Evolutionary conservation across 2,113 vertebrate species (phyloP).

Genomic region (Calonectris borealis): DNA sequence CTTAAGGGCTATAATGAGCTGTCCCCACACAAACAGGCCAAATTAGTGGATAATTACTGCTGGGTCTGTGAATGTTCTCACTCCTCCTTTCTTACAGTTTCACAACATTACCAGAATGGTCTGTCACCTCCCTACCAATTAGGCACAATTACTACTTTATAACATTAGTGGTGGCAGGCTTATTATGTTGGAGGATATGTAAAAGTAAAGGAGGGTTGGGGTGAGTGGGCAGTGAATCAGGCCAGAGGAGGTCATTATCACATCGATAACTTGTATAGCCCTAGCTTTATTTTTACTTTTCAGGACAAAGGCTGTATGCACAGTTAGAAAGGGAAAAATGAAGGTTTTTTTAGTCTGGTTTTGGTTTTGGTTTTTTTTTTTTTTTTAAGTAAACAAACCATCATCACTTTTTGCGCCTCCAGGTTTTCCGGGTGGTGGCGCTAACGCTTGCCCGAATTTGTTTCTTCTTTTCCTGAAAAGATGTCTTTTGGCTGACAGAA

Average conservation of each 20-base stretch:
- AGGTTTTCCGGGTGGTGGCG: constrained; percentile 37
- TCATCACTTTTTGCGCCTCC: neutral
- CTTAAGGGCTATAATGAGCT: constrained; percentile 97
- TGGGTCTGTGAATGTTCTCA: constrained; percentile 86
- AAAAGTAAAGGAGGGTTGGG: constrained; percentile 74
- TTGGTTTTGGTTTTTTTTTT: neutral
- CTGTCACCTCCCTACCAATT: constrained; percentile 98
- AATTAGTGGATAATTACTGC: constrained; percentile 99
- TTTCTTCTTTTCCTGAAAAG: neutral
- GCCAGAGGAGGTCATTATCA: constrained; percentile 55
- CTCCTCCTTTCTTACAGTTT: constrained; percentile 85
- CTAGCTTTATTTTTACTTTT: constrained; percentile 45
- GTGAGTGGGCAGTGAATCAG: constrained; percentile 56
- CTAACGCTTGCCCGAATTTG: neutral
- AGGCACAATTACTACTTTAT: constrained; percentile 97
- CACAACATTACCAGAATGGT: constrained; percentile 90
- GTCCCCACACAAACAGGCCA: constrained; percentile 95
- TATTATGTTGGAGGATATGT: constrained; percentile 87
- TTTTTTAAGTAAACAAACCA: neutral
- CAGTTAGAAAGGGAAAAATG: neutral
- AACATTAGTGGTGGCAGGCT: constrained; percentile 89
- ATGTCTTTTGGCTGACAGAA: neutral
- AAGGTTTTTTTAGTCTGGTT: neutral
- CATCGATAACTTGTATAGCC: constrained; percentile 52
- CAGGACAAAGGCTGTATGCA: neutral